Base-by-base conservation (phyloP, 2,113 vertebrate species). In the Gambusia affinis region DNA sequence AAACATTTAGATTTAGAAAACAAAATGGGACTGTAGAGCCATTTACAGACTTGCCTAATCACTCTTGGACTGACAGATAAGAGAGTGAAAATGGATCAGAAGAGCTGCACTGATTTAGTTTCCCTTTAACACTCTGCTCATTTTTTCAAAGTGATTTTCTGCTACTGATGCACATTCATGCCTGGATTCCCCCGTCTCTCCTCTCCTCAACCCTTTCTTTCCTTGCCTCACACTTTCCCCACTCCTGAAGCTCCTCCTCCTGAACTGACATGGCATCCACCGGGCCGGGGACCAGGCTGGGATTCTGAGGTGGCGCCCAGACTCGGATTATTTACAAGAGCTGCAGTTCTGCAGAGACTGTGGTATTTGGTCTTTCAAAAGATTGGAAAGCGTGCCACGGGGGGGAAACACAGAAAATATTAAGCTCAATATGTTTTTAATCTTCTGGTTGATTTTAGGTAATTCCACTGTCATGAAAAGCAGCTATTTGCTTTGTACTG, bases 251-350 rank as follows among this genome's bases (percentile, higher is more conserved):
- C 72, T 74, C 78, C 78, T 77, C 83, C 78, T 63, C 67, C 79
- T 87, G 82, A 80, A 88, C 83, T 87, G 89, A 91, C 86, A 88
- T 82, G 83, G 87, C 88, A 88, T 86, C 89, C 87, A 88, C 82
- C 81, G 75, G 84, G 84, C 86, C 81, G 22, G 72, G 88, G 89
- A 91, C 91, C 87, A 82, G 85, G 87, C 88, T 89, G 62, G 79
- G 92, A 93, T 90, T 94, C 87, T 93, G 92, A 94, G 92, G 93
- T 93, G 94, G 94, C 93, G 93, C 92, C 94, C 92, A 91, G 87
- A 89, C 89, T 88, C 80, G 24, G 90, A 91, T 94, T 95, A 95
- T 94, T 94, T 94, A 93, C 91, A 92, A 92, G 93, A 85, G 88
- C 90, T 91, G 86, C 81, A 90, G 92, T 85, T 78, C 88, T 90